Evolutionary conservation across 2,888 invertebrate species (phyloP).

Genomic region (Trichacis sp.): DNA sequence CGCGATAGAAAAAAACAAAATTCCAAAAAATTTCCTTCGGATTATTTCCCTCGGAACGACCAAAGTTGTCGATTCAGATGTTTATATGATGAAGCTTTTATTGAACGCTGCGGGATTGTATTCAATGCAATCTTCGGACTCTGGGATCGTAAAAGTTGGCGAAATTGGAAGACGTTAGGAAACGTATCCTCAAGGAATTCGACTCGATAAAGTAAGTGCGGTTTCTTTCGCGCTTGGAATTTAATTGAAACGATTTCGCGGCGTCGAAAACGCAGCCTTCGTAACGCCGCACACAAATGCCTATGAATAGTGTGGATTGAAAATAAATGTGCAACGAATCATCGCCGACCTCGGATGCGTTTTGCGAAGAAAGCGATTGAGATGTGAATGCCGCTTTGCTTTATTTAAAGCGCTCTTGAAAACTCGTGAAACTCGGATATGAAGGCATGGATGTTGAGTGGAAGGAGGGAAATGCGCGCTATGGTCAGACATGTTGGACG

Average conservation of each 20-base stretch:
- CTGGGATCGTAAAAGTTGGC: not conserved
- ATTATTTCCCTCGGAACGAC: too few species aligned
- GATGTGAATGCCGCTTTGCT: slow-evolving; percentile 15
- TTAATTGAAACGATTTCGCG: slow-evolving; percentile 1
- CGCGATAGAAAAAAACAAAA: too few species aligned
- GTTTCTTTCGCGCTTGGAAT: not conserved
- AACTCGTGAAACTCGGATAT: slow-evolving; percentile 26
- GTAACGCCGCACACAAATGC: slow-evolving; percentile 5
- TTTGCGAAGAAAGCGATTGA: slow-evolving; percentile 27
- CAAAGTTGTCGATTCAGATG: too few species aligned
- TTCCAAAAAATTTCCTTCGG: too few species aligned
- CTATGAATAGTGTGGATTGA: slow-evolving; percentile 26
- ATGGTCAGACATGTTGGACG: not conserved
- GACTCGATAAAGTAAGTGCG: not conserved
- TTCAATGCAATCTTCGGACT: too few species aligned
- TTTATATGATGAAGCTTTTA: too few species aligned
- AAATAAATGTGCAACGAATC: slow-evolving; percentile 41
- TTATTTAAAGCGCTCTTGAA: slow-evolving; percentile 23
- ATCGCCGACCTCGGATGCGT: slow-evolving; percentile 23
- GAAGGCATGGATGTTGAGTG: not conserved
- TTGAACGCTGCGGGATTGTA: too few species aligned
- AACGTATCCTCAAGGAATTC: not conserved
- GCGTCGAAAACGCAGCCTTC: slow-evolving; percentile 22
- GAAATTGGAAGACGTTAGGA: not conserved
- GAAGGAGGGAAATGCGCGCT: not conserved